phyloP scores from a whole-genome alignment of 2,888 invertebrate genomes.

The Terebella lapidaria region DNA sequence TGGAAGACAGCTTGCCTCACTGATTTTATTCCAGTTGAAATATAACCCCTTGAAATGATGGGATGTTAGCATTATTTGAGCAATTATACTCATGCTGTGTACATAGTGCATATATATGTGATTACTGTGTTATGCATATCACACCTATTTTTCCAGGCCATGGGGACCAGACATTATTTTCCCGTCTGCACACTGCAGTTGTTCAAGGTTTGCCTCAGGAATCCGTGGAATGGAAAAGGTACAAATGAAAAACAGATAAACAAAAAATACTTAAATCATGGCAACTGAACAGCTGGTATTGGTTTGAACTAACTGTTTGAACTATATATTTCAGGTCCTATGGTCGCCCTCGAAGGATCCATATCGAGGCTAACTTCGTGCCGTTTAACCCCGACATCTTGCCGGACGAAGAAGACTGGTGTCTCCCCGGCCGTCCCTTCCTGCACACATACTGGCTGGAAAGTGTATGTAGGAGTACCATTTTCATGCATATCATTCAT shows the following conservation, averaged over 20 bases:
- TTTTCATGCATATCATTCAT: too few species aligned
- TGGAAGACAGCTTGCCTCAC: too few species aligned
- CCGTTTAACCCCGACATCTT: slow-evolving; percentile 72
- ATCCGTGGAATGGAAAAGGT: slow-evolving; percentile 83
- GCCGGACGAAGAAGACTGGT: slow-evolving; percentile 66
- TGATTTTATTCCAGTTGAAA: too few species aligned
- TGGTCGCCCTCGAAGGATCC: slow-evolving; percentile 77
- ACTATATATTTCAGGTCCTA: slow-evolving; percentile 61
- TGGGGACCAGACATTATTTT: slow-evolving; percentile 46
- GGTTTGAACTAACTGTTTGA: neutral
- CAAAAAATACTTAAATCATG: too few species aligned
- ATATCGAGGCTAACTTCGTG: slow-evolving; percentile 71
- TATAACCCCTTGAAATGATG: too few species aligned
- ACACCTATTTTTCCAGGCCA: slow-evolving; percentile 35
- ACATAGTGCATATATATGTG: too few species aligned
- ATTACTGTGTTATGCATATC: too few species aligned
- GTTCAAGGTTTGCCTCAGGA: slow-evolving; percentile 69
- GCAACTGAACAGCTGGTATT: neutral
- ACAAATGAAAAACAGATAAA: neutral
- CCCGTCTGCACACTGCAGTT: slow-evolving; percentile 36
- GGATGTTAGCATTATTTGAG: too few species aligned
- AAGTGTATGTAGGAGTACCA: slow-evolving; percentile 80
- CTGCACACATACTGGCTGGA: slow-evolving; percentile 94
- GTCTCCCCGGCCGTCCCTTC: slow-evolving; percentile 80
- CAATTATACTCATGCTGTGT: too few species aligned